Conservation (phyloP, 2,797 vertebrate genomes). For the Sandelia bainsii region DNA sequence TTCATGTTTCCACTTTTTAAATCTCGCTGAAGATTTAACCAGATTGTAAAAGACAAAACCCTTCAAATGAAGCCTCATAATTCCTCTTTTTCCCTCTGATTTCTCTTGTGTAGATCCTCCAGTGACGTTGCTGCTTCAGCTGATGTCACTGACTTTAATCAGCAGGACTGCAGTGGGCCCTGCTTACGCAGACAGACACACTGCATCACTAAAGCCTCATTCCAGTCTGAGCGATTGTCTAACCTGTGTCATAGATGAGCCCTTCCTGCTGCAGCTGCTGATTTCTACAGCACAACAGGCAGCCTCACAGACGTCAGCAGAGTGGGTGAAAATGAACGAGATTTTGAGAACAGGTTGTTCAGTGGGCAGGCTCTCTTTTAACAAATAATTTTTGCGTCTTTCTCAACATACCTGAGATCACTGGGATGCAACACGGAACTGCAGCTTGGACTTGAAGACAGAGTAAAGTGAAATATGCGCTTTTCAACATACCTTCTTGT, state of each 20-base stretch:
- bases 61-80: neutral
- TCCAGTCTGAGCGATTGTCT: constrained; percentile 42
- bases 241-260: constrained; percentile 54
- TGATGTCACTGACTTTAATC: constrained; percentile 64
- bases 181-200: constrained; percentile 42
- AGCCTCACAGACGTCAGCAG: constrained; percentile 31
- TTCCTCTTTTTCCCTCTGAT: neutral
- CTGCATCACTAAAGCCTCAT: constrained; percentile 44
- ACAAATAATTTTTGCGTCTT: neutral
- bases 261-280: constrained; percentile 50
- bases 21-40: neutral
- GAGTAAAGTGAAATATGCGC: neutral
- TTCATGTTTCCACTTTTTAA: neutral
- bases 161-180: constrained; percentile 62
- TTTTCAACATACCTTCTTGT: neutral
- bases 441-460: neutral
- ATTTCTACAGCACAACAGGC: neutral
- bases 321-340: neutral
- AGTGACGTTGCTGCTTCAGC: constrained; percentile 41
- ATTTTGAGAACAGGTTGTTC: constrained; percentile 8
- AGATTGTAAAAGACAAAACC: constrained; percentile 18
- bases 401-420: neutral
- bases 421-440: neutral
- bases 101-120: constrained; percentile 4
- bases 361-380: neutral